Evolutionary conservation across 2,113 vertebrate genomes (phyloP).

Genomic region (Lagopus muta): DNA sequence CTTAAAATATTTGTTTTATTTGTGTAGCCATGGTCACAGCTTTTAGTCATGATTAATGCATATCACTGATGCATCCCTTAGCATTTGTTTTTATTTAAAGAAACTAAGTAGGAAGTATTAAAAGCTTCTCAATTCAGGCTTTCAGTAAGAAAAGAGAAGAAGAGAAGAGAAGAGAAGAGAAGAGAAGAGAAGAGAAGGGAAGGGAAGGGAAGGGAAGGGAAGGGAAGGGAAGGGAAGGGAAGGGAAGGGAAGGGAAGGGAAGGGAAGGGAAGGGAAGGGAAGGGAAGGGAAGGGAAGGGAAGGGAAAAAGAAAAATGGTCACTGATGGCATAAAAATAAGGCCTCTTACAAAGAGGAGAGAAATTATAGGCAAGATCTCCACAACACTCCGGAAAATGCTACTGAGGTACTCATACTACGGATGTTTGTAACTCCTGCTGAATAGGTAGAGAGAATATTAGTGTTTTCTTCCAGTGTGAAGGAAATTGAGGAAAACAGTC

Average conservation of each 20-base stretch:
- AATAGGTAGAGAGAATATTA: not conserved
- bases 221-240: fast-evolving
- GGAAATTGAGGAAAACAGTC: not conserved
- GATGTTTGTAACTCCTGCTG: not conserved
- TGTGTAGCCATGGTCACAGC: not conserved
- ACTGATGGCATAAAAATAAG: not conserved
- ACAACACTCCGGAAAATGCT: not conserved
- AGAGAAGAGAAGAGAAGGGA: too few species aligned
- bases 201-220: too few species aligned
- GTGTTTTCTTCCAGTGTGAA: not conserved
- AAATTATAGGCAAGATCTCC: not conserved
- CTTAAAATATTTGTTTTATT: constrained; percentile 36
- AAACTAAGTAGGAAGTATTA: constrained; percentile 11
- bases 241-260: fast-evolving
- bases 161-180: too few species aligned
- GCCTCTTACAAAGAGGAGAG: not conserved
- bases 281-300: too few species aligned
- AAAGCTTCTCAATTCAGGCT: constrained; percentile 21
- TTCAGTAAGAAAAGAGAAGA: not conserved
- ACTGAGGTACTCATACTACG: not conserved
- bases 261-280: fast-evolving
- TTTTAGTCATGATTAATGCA: constrained; percentile 60
- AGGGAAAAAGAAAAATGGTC: not conserved
- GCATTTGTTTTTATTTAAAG: constrained; percentile 48
- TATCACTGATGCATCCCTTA: constrained; percentile 27